Base-by-base conservation (phyloP, 2,888 invertebrate genomes). In the Diploptera punctata region DNA sequence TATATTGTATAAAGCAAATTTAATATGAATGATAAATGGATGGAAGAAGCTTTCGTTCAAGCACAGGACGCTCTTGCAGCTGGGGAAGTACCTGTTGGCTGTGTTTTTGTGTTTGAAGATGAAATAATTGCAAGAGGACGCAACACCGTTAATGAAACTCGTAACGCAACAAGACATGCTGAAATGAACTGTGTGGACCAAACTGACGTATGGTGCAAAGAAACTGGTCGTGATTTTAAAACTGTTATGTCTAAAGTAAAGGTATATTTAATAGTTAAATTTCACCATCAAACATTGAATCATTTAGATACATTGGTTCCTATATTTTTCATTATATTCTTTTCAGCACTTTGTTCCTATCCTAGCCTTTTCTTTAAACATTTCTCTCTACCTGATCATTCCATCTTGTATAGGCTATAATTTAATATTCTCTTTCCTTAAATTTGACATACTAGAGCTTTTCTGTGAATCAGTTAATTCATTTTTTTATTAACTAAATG, bases 41-140 rank as follows among this genome's bases (percentile, higher is more conserved):
- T 95, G 93, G 86, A 88, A 75, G 85, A 87, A 79, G 94, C 95
- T 13, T 88, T 95, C 78, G 83, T 86, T 67, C 86, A 91, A 80
- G 99, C 98, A 0, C 84, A 88, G 73, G 89, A 92, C 81, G 97
- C 98, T 24, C 83, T 97, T 68, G 81, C 83, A 71, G 86, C 84
- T 3, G 92, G 95, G 75, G 99, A 99, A 87, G 99, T 99, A 33
- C 99, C 99, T 7, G 97, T 99, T 16, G 99, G 99, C 1, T 99
- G 99, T 85, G 90, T 99, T 62, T 94, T 99, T 81, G 89, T 95
- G 19, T 88, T 89, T 78, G 83, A 89, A 67, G 86, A 88, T 74
- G 80, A 88, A 79, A 87, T 95, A 49, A 80, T 98, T 75, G 97
- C 95, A 0, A 86, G 88, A 74, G 97, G 97, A 29, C 88, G 93